A percentile compares a stretch with the other conserved stretches of the same genome.
These are phyloP conservation scores for Takifugu bimaculatus DNA, from an alignment of 2,113 vertebrate genomes.

Conservation along the genomic window DNA sequence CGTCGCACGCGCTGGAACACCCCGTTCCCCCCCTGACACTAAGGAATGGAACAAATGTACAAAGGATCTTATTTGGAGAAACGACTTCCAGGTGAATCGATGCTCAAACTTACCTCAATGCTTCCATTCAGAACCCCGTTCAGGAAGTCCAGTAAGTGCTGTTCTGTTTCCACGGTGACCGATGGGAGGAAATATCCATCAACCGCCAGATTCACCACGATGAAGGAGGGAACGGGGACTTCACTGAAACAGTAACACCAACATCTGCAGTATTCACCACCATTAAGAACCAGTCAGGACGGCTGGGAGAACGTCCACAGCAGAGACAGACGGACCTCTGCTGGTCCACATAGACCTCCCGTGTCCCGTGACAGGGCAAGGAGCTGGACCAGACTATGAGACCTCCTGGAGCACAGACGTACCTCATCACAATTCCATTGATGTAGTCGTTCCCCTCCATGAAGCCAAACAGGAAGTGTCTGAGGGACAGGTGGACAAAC, in stretches of 20 bases:
- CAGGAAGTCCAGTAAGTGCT: constrained; percentile 86
- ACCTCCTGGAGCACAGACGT: constrained; percentile 56
- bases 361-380: no score
- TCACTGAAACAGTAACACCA: constrained; percentile 69
- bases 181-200: constrained; percentile 89
- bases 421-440: constrained; percentile 91
- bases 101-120: constrained; percentile 73
- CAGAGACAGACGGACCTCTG: no score
- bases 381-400: no score
- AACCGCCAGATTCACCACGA: constrained; percentile 89
- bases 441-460: constrained; percentile 88
- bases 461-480: constrained; percentile 88
- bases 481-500: constrained; percentile 24
- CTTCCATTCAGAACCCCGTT: constrained; percentile 82
- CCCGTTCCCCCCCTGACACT: constrained; percentile 84
- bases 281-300: no score
- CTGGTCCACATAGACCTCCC: no score
- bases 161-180: constrained; percentile 70
- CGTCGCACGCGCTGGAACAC: constrained; percentile 80
- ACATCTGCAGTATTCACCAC: no score
- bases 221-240: constrained; percentile 81
- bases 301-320: no score
- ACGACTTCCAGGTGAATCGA: neutral
- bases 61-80: neutral
- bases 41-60: neutral